Evolutionary conservation across 2,113 vertebrate genomes (phyloP).

Genomic region (Callipepla californica): DNA sequence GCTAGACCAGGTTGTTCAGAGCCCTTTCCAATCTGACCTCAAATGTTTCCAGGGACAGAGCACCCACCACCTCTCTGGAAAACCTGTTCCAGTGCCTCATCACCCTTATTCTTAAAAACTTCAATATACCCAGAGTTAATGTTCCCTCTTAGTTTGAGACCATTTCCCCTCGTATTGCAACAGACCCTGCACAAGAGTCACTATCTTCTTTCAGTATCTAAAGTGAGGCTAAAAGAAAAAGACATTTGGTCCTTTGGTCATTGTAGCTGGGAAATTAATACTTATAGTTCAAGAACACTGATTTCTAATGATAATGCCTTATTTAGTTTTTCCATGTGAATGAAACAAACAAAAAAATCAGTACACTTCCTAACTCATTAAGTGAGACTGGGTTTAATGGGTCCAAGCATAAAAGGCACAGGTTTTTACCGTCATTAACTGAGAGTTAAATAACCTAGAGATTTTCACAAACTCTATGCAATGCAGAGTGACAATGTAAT

Average conservation of each 20-base stretch:
- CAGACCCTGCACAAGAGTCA: background rate
- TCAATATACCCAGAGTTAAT: no score
- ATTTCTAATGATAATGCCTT: background rate
- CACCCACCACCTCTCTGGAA: no score
- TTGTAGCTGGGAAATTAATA: background rate
- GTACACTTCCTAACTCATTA: background rate
- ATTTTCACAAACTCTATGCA: background rate
- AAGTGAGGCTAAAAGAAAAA: no score
- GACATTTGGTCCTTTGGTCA: background rate
- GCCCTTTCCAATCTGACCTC: no score
- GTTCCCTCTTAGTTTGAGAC: no score
- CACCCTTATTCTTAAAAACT: no score
- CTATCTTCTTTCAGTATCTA: no score
- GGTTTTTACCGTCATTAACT: background rate
- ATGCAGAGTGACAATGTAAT: constrained; percentile 35
- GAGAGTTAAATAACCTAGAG: constrained; percentile 23
- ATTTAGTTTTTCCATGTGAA: background rate
- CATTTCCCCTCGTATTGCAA: no score
- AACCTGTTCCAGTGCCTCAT: no score
- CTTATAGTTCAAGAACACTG: background rate
- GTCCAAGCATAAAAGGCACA: background rate
- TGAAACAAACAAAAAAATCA: background rate
- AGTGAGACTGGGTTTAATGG: background rate
- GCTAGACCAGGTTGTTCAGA: no score
- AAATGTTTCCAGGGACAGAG: no score